These are phyloP conservation scores for Megalurothrips usitatus DNA, from an alignment of 2,888 invertebrate genomes.

Conservation along the genomic window DNA sequence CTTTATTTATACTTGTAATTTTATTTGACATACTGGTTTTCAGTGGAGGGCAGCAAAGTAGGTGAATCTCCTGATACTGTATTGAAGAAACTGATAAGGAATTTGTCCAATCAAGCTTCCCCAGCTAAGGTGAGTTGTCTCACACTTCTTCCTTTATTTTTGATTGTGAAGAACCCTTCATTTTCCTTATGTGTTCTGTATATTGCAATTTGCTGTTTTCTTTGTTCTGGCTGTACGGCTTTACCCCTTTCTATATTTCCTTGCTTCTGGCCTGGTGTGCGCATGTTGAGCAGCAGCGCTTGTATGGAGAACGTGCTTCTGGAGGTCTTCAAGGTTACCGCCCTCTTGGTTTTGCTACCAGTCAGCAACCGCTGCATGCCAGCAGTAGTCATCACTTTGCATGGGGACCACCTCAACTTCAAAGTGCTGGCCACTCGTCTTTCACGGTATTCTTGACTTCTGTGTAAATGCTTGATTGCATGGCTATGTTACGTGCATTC, in stretches of 20 bases:
- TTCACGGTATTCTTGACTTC: constrained; percentile 29
- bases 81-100: neutral
- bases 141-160: neutral
- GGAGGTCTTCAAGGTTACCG: neutral
- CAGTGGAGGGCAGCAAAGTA: neutral
- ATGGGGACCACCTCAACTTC: neutral
- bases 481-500: neutral
- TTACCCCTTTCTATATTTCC: neutral
- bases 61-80: constrained; percentile 22
- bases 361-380: neutral
- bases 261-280: neutral
- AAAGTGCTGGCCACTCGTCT: neutral
- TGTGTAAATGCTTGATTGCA: constrained; percentile 30
- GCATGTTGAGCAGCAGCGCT: neutral
- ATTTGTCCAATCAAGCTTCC: neutral
- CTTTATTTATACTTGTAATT: neutral
- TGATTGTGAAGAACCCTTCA: neutral
- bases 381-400: constrained; percentile 18
- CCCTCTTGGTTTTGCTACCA: constrained; percentile 15
- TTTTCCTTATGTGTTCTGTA: neutral
- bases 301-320: constrained; percentile 1
- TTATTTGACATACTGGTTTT: neutral
- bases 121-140: neutral
- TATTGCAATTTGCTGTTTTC: neutral
- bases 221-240: neutral